These are phyloP conservation scores for Arvicanthis niloticus DNA, from an alignment of 2,113 vertebrate genomes.

Conservation along the genomic window DNA sequence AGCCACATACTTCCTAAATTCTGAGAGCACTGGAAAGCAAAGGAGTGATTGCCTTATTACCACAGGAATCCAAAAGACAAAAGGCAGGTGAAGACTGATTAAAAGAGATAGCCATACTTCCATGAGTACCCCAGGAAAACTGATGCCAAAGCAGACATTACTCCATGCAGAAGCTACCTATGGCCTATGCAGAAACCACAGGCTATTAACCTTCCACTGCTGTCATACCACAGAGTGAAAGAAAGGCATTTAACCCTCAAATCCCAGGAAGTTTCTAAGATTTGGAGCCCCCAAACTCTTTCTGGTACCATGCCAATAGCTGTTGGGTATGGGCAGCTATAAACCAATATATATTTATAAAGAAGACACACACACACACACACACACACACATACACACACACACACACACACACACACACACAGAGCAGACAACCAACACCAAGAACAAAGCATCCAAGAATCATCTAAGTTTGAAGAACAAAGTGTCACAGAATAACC, in stretches of 20 bases:
- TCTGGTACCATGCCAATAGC: not conserved
- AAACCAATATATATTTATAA: not conserved
- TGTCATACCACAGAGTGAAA: not conserved
- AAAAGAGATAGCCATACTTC: not conserved
- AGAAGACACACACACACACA: not conserved
- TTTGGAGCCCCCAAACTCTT: not conserved
- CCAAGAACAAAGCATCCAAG: not conserved
- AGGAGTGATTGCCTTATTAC: not conserved
- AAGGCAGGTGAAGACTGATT: not conserved
- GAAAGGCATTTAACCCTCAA: not conserved
- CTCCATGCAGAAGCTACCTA: not conserved
- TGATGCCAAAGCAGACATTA: not conserved
- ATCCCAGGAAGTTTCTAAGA: not conserved
- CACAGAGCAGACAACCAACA: conserved; percentile 23
- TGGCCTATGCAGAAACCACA: not conserved
- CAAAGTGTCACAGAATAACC: not conserved
- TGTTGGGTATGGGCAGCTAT: not conserved
- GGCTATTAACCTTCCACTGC: not conserved
- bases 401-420: too few relatives aligned
- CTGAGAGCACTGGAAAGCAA: conserved; percentile 21
- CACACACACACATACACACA: not conserved
- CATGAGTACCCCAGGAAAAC: not conserved
- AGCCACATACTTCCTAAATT: not conserved
- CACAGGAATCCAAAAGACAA: conserved; percentile 7
- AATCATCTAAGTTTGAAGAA: not conserved